These are phyloP conservation scores for Sinhomidia bicolor DNA, from an alignment of 2,888 invertebrate genomes.

Conservation along the genomic window DNA sequence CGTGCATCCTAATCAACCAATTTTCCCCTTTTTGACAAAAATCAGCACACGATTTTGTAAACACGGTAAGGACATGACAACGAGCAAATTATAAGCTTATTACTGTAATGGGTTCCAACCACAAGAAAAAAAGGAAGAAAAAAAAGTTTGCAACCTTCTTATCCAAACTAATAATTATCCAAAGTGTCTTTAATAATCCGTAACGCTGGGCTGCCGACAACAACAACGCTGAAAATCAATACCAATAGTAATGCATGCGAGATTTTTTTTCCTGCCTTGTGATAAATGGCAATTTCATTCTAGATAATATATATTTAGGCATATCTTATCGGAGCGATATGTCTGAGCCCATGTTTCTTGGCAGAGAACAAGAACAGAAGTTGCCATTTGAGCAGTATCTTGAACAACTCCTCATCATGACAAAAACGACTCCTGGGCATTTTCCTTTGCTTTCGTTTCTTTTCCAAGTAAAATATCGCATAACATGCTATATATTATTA, in stretches of 20 bases:
- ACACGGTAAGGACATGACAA: not conserved
- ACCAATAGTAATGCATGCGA: too few relatives aligned
- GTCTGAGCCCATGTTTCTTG: not conserved
- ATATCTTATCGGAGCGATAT: not conserved
- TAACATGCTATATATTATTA: not conserved
- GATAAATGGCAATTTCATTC: not conserved
- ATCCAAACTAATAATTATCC: constrained; percentile 7
- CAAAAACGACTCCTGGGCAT: constrained; percentile 3
- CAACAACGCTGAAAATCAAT: too few relatives aligned
- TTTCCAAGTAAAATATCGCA: not conserved
- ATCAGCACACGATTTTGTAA: constrained; percentile 17
- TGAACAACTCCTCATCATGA: constrained; percentile 1
- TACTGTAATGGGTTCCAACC: constrained; percentile 22
- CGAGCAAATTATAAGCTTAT: constrained; percentile 29
- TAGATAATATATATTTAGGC: not conserved
- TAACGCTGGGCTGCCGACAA: constrained; percentile 31
- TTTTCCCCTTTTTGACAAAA: constrained; percentile 28
- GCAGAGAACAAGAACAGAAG: not conserved
- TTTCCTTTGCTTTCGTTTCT: not conserved
- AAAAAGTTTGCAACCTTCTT: not conserved
- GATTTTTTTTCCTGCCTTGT: not conserved
- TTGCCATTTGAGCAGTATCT: constrained; percentile 16
- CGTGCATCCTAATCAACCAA: not conserved
- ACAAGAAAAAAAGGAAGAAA: not conserved
- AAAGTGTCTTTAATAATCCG: not conserved